Evolutionary conservation across 2,113 vertebrate genomes (phyloP).

Genomic region (Xerus inauris): DNA sequence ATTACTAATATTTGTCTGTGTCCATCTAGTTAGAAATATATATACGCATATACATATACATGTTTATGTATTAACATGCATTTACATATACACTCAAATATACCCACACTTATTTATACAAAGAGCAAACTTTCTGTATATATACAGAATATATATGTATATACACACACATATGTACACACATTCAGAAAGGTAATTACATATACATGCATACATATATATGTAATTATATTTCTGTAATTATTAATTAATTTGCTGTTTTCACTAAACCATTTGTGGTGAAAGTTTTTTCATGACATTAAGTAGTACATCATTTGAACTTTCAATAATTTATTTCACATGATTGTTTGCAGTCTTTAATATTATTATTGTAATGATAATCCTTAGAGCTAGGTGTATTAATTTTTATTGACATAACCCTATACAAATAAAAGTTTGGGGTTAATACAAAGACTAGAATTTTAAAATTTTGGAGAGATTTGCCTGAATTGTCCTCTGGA

Average conservation of each 20-base stretch:
- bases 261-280: not conserved
- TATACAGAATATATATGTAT: not conserved
- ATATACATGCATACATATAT: not conserved
- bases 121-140: no score
- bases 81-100: not conserved
- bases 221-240: not conserved
- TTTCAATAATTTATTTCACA: conserved; percentile 31
- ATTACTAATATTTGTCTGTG: not conserved
- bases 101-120: no score
- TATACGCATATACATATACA: not conserved
- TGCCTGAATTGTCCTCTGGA: not conserved
- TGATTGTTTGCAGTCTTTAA: not conserved
- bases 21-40: not conserved
- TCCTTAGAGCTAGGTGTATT: not conserved
- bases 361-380: not conserved
- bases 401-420: not conserved
- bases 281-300: conserved; percentile 33
- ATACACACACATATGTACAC: not conserved
- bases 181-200: no score
- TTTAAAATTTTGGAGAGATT: not conserved
- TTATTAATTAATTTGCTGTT: conserved; percentile 25
- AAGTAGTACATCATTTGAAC: not conserved
- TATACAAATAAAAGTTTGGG: not conserved
- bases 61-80: not conserved
- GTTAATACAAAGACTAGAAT: not conserved